These are phyloP conservation scores for Hydrotaea cyrtoneurina DNA, from an alignment of 2,888 invertebrate genomes.

Conservation along the genomic window DNA sequence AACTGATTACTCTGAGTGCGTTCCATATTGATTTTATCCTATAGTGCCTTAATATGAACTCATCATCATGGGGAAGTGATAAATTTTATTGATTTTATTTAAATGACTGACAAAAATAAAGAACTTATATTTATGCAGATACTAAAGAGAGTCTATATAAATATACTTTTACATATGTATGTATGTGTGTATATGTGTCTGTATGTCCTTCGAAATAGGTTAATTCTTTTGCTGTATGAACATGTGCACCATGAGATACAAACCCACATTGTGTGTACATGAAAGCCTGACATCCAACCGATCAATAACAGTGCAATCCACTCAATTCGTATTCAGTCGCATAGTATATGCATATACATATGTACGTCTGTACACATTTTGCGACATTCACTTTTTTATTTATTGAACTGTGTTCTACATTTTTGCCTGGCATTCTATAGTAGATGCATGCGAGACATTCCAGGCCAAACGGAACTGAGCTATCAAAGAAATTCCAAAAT, in stretches of 20 bases:
- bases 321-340: neutral
- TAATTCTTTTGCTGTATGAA: slow-evolving; percentile 10
- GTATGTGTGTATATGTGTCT: neutral
- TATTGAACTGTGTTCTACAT: slow-evolving; percentile 50
- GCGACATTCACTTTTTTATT: slow-evolving; percentile 55
- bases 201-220: neutral
- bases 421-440: neutral
- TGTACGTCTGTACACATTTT: slow-evolving; percentile 13
- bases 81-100: slow-evolving; percentile 23
- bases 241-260: neutral
- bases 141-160: neutral
- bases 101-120: neutral
- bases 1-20: too few relatives aligned
- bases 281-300: slow-evolving; percentile 7
- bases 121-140: neutral
- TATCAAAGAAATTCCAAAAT: too few relatives aligned
- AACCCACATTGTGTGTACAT: neutral
- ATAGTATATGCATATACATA: neutral
- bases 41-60: too few relatives aligned
- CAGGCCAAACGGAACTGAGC: neutral
- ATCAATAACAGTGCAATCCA: slow-evolving; percentile 4
- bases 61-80: neutral
- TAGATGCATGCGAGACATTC: neutral
- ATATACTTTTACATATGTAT: neutral
- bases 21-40: too few relatives aligned